A percentile compares a stretch with the other conserved stretches of the same genome.
Evolutionary conservation across 2,888 invertebrate genomes (phyloP).

Genomic region (Leucophora obtusa): DNA sequence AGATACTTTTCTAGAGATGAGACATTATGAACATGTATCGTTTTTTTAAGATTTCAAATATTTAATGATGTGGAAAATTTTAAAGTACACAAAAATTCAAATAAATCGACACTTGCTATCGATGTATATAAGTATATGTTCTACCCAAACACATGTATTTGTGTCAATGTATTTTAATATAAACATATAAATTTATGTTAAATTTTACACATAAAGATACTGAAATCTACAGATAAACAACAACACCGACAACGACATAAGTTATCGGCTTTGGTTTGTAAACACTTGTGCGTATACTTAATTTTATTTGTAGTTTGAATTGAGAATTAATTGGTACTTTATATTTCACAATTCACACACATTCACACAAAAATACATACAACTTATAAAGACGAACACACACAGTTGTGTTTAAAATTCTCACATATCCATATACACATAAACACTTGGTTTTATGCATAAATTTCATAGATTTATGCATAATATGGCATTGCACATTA

Average conservation of each 20-base stretch:
- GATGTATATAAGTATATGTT: not conserved
- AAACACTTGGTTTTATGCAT: not conserved
- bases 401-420: not conserved
- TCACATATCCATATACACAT: not conserved
- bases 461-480: conserved; percentile 24
- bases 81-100: conserved; percentile 17
- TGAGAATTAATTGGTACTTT: conserved; percentile 38
- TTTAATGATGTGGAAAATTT: conserved; percentile 46
- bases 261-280: conserved; percentile 26
- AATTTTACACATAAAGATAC: too few species aligned
- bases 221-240: not conserved
- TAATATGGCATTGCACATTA: not conserved
- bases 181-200: too few species aligned
- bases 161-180: too few species aligned
- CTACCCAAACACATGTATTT: not conserved
- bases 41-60: conserved; percentile 29
- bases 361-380: not conserved
- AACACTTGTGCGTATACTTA: conserved; percentile 35
- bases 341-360: not conserved
- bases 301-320: conserved; percentile 33
- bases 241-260: not conserved
- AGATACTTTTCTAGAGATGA: not conserved
- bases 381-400: not conserved
- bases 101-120: not conserved
- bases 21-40: conserved; percentile 1